Evolutionary conservation across 2,113 vertebrate species (phyloP).

Genomic region (Sapayoa aenigma): DNA sequence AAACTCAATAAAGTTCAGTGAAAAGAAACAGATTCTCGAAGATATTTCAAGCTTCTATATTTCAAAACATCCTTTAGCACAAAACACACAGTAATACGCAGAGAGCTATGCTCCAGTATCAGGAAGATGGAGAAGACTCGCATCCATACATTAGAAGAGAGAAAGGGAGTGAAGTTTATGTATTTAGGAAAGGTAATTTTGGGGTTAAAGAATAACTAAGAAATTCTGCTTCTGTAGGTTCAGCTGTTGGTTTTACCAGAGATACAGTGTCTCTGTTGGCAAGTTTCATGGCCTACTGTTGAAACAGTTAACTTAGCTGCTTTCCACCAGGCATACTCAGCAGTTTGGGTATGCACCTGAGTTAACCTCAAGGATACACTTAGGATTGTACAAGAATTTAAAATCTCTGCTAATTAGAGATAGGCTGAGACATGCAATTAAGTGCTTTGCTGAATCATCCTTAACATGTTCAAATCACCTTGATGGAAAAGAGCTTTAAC

Average conservation of each 20-base stretch:
- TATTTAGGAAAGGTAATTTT: neutral
- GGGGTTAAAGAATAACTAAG: neutral
- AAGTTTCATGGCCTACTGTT: neutral
- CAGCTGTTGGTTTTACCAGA: neutral
- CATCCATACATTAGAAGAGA: neutral
- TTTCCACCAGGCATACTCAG: neutral
- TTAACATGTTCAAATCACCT: neutral
- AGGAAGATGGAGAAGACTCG: neutral
- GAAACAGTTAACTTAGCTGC: neutral
- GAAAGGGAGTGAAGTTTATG: neutral
- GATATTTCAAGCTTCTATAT: neutral
- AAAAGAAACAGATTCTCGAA: slow-evolving; percentile 11
- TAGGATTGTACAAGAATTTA: neutral
- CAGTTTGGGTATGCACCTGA: neutral
- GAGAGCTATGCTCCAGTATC: neutral
- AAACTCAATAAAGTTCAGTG: neutral
- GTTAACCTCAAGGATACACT: neutral
- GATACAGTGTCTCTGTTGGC: neutral
- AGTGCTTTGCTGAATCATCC: slow-evolving; percentile 4
- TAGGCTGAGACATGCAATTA: neutral
- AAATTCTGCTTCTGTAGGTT: neutral
- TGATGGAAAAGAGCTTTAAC: neutral
- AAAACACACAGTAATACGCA: neutral
- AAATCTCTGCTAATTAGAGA: neutral
- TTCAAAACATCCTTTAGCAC: neutral